A percentile compares a stretch with the other conserved stretches of the same genome.
phyloP scores from a whole-genome alignment of 2,888 invertebrate species.

The Mesorhabditis belari region DNA sequence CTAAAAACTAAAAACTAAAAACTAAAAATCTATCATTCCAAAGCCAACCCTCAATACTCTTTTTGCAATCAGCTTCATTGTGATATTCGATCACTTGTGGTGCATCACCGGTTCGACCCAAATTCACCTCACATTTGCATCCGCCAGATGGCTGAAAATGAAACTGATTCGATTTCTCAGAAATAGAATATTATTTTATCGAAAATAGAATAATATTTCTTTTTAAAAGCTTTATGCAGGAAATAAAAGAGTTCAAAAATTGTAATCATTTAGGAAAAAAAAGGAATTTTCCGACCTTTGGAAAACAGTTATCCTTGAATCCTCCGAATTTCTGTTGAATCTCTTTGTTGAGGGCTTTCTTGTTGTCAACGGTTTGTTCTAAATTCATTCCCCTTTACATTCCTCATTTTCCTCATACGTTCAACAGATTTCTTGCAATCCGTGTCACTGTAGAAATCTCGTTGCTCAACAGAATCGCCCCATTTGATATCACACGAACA shows the following conservation, averaged over 20 bases:
- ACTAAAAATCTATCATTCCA: neutral
- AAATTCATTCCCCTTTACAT: neutral
- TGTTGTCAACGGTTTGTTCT: slow-evolving; percentile 28
- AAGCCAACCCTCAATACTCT: slow-evolving; percentile 16
- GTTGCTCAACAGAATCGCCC: slow-evolving; percentile 21
- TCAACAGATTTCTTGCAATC: slow-evolving; percentile 41
- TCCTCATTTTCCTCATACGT: slow-evolving; percentile 5
- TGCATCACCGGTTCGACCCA: slow-evolving; percentile 27
- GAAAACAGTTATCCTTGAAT: slow-evolving; percentile 43
- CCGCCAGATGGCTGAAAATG: slow-evolving; percentile 29
- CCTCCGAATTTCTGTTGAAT: slow-evolving; percentile 35
- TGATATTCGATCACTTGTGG: slow-evolving; percentile 20
- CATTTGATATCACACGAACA: slow-evolving; percentile 39
- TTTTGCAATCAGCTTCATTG: slow-evolving; percentile 28
- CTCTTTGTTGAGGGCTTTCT: slow-evolving; percentile 25
- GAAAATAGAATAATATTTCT: neutral
- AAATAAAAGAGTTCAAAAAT: no score
- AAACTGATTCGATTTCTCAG: neutral
- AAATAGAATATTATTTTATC: neutral
- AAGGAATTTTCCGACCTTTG: no score
- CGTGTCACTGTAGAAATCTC: slow-evolving; percentile 23
- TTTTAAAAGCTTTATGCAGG: no score
- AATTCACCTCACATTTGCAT: slow-evolving; percentile 36
- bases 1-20: neutral
- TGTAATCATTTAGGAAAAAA: neutral